Conservation (phyloP, 2,797 vertebrate species). For the Chrosomus eos region DNA sequence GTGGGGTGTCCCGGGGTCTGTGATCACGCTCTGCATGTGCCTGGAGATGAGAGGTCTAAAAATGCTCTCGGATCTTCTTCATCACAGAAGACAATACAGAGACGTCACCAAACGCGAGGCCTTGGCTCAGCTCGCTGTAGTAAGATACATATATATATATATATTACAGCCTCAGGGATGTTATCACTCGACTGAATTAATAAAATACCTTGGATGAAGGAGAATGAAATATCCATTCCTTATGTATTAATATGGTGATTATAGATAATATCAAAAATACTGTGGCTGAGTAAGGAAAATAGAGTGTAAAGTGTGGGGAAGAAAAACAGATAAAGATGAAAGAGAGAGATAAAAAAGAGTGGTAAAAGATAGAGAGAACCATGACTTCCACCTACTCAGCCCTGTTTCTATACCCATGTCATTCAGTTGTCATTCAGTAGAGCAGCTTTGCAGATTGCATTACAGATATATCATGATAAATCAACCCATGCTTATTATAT, state of each 20-base stretch:
- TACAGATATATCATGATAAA: slow-evolving; percentile 64
- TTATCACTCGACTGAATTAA: slow-evolving; percentile 34
- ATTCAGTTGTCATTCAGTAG: slow-evolving; percentile 54
- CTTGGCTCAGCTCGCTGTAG: background rate
- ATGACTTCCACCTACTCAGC: slow-evolving; percentile 41
- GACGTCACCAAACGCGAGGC: background rate
- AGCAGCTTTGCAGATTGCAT: slow-evolving; percentile 58
- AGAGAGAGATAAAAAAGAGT: slow-evolving; percentile 41
- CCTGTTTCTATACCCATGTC: slow-evolving; percentile 46
- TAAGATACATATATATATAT: background rate
- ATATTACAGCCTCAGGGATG: background rate
- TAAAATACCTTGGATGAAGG: slow-evolving; percentile 33
- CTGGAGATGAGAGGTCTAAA: slow-evolving; percentile 31
- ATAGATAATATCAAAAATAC: slow-evolving; percentile 54
- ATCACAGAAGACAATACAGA: slow-evolving; percentile 32
- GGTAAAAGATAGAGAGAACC: slow-evolving; percentile 24
- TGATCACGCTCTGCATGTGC: slow-evolving; percentile 45
- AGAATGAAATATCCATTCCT: slow-evolving; percentile 33
- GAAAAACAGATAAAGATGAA: slow-evolving; percentile 7
- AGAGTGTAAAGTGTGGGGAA: background rate
- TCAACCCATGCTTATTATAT: slow-evolving; percentile 62
- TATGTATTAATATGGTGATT: slow-evolving; percentile 44
- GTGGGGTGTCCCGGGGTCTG: slow-evolving; percentile 49
- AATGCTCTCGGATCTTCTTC: slow-evolving; percentile 29
- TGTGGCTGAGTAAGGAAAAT: slow-evolving; percentile 19